Conservation (phyloP, 2,113 vertebrate species). For the Muscicapa adusta region DNA sequence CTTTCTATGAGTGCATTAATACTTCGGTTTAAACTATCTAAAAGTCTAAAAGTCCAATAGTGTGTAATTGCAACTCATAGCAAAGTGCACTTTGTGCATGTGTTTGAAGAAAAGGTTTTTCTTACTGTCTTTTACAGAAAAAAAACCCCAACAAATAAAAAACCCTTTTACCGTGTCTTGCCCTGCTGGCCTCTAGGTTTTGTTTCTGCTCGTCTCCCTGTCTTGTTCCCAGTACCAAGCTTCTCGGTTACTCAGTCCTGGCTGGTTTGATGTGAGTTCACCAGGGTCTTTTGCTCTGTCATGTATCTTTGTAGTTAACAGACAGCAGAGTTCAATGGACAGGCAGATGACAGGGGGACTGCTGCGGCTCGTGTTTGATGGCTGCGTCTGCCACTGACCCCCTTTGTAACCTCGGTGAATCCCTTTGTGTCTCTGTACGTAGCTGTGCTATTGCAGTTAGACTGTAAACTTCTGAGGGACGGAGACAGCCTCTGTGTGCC, state of each 20-base stretch:
- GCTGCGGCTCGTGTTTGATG: not conserved
- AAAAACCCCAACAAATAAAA: too few relatives aligned
- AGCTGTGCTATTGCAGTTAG: not conserved
- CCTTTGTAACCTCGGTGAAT: not conserved
- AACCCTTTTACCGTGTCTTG: not conserved
- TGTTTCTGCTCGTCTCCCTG: not conserved
- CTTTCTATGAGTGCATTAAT: not conserved
- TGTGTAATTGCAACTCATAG: not conserved
- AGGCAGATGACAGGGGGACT: not conserved
- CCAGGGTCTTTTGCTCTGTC: not conserved
- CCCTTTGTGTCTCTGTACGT: not conserved
- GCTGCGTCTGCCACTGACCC: not conserved
- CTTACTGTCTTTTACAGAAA: not conserved
- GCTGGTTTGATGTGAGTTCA: slow-evolving; percentile 31
- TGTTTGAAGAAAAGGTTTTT: not conserved
- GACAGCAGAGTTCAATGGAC: not conserved
- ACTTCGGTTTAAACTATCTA: not conserved
- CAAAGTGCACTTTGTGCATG: not conserved
- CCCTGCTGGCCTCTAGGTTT: not conserved
- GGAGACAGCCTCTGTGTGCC: not conserved
- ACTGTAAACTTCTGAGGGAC: not conserved
- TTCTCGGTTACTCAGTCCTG: not conserved
- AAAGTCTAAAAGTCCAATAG: not conserved
- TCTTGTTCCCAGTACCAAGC: not conserved
- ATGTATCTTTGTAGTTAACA: not conserved